A percentile compares a stretch with the other conserved stretches of the same genome.
Evolutionary conservation across 2,113 vertebrate genomes (phyloP).

Genomic region (Corythaixoides concolor): DNA sequence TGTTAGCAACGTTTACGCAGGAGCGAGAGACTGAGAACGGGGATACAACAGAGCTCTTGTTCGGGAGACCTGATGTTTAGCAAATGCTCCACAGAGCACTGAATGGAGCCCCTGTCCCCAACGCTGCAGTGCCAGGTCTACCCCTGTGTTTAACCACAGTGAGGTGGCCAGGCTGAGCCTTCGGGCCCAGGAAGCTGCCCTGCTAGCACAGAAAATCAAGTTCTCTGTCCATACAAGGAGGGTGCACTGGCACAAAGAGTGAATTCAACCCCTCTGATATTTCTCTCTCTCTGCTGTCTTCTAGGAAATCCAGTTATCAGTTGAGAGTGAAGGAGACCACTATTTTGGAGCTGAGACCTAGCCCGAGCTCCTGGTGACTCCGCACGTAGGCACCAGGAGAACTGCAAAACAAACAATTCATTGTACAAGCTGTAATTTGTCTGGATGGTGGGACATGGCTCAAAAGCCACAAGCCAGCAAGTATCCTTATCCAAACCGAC

Average conservation of each 20-base stretch:
- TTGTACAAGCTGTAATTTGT: background rate
- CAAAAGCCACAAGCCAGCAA: background rate
- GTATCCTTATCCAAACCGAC: background rate
- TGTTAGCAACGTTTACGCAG: background rate
- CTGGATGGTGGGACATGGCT: background rate
- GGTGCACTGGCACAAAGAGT: background rate
- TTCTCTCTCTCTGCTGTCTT: background rate
- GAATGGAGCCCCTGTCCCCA: conserved; percentile 24
- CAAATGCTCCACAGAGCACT: background rate
- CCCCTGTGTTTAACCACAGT: background rate
- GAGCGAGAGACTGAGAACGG: background rate
- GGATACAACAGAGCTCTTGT: conserved; percentile 2
- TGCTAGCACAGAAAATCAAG: background rate
- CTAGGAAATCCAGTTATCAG: background rate
- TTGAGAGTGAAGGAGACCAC: background rate
- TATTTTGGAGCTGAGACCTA: background rate
- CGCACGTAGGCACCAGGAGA: background rate
- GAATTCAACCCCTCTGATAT: background rate
- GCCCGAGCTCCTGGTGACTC: background rate
- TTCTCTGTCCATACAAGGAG: background rate
- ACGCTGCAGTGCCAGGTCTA: background rate
- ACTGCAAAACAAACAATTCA: background rate
- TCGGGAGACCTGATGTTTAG: background rate
- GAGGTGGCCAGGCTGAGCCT: background rate
- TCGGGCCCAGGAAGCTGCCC: background rate